Percentiles rank a stretch among this genome's conserved stretches.
Evolutionary conservation across 2,113 vertebrate genomes (phyloP).

Genomic region (Oryzias celebensis): DNA sequence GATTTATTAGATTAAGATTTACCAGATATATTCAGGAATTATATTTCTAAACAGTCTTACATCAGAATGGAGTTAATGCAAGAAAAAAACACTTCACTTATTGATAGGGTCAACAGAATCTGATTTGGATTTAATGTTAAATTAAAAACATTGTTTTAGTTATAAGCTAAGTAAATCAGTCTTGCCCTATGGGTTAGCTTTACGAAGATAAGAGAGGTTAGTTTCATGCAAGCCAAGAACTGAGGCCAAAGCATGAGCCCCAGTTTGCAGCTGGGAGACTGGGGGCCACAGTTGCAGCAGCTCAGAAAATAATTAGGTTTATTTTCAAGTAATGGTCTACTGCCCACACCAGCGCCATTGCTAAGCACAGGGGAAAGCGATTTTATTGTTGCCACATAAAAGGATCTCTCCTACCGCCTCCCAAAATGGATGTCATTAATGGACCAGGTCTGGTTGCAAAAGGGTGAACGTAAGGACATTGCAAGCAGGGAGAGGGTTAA

Average conservation of each 20-base stretch:
- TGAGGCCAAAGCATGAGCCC: constrained; percentile 28
- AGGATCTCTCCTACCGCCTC: constrained; percentile 49
- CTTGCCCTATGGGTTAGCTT: constrained; percentile 33
- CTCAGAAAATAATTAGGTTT: constrained; percentile 75
- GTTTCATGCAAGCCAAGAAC: constrained; percentile 37
- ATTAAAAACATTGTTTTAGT: constrained; percentile 42
- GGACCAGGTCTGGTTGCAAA: constrained; percentile 62
- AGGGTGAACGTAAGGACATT: constrained; percentile 58
- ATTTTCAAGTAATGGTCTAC: constrained; percentile 74
- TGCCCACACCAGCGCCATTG: constrained; percentile 60
- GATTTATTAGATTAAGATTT: constrained; percentile 67
- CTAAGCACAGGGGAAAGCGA: constrained; percentile 67
- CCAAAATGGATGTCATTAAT: constrained; percentile 72
- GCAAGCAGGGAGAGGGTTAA: constrained; percentile 36
- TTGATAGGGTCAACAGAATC: constrained; percentile 41
- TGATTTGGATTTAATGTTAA: constrained; percentile 47
- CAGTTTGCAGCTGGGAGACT: constrained; percentile 53
- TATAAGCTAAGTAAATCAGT: constrained; percentile 50
- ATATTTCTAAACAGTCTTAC: constrained; percentile 39
- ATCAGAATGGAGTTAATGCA: constrained; percentile 51
- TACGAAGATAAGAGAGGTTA: constrained; percentile 20
- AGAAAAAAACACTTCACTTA: constrained; percentile 45
- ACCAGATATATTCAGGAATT: constrained; percentile 52
- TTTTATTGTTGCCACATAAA: constrained; percentile 68
- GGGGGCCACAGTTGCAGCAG: constrained; percentile 43